These are phyloP conservation scores for Schizopygopsis malacanthus DNA, from an alignment of 2,797 vertebrate genomes.

Conservation along the genomic window DNA sequence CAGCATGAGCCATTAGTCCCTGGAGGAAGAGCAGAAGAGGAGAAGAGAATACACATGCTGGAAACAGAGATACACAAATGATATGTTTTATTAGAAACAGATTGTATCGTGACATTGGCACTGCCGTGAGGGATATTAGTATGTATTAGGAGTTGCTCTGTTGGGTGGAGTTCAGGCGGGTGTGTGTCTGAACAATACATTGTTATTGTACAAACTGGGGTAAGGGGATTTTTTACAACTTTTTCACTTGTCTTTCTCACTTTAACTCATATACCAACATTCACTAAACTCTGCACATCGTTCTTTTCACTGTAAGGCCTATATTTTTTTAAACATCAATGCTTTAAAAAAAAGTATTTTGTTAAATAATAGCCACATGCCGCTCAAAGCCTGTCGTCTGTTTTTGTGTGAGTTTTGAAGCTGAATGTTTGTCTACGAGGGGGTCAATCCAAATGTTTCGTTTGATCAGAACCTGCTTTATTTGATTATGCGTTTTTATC, in stretches of 20 bases:
- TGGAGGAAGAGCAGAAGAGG: slow-evolving; percentile 39
- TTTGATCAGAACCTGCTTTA: neutral
- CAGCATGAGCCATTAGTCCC: slow-evolving; percentile 54
- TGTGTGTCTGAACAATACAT: neutral
- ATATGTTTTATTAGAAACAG: slow-evolving; percentile 59
- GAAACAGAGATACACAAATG: slow-evolving; percentile 30
- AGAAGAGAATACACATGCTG: slow-evolving; percentile 33
- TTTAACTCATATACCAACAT: neutral
- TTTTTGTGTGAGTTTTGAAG: neutral
- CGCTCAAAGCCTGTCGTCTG: neutral
- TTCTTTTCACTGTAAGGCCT: neutral
- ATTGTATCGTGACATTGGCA: slow-evolving; percentile 21
- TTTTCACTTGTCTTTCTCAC: neutral
- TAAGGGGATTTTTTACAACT: neutral
- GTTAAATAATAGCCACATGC: neutral
- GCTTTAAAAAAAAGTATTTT: neutral
- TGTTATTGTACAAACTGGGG: neutral
- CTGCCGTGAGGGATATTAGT: neutral
- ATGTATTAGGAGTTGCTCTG: neutral
- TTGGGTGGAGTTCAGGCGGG: slow-evolving; percentile 26
- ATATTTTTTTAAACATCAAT: neutral
- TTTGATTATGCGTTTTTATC: slow-evolving; percentile 36
- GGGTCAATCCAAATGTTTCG: neutral
- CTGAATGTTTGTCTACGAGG: neutral
- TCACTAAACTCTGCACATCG: too few relatives aligned